A percentile compares a stretch with the other conserved stretches of the same genome.
phyloP scores from a whole-genome alignment of 2,113 vertebrate species.

The Pseudorhombus dupliciocellatus region DNA sequence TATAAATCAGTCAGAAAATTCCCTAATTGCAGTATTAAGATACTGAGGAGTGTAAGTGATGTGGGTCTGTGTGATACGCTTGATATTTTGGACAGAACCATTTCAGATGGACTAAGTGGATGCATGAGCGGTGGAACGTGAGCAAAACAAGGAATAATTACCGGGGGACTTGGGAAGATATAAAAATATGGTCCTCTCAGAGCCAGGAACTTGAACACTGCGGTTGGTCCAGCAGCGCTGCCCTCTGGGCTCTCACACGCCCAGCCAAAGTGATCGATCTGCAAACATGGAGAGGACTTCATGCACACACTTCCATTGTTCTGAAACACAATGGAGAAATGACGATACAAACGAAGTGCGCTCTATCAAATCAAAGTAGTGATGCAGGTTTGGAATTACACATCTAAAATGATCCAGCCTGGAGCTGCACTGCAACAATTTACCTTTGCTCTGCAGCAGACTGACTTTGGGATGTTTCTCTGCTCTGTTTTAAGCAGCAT shows the following conservation, averaged over 20 bases:
- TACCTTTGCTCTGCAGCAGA: constrained; percentile 32
- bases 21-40: too few species aligned
- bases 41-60: background rate
- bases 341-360: background rate
- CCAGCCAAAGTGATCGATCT: constrained; percentile 96
- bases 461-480: constrained; percentile 25
- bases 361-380: background rate
- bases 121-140: background rate
- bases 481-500: constrained; percentile 11
- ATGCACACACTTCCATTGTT: background rate
- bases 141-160: constrained; percentile 72
- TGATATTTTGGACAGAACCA: background rate
- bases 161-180: constrained; percentile 89
- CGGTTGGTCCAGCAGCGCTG: constrained; percentile 72
- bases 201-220: constrained; percentile 88
- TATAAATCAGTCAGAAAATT: too few species aligned
- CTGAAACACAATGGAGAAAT: background rate
- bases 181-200: constrained; percentile 89
- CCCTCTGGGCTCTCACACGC: constrained; percentile 85
- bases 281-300: constrained; percentile 66
- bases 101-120: background rate
- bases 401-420: constrained; percentile 12
- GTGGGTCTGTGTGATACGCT: too few species aligned
- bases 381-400: background rate
- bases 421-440: constrained; percentile 25